phyloP scores from a whole-genome alignment of 2,888 invertebrate genomes.

The Agrochola circellaris region DNA sequence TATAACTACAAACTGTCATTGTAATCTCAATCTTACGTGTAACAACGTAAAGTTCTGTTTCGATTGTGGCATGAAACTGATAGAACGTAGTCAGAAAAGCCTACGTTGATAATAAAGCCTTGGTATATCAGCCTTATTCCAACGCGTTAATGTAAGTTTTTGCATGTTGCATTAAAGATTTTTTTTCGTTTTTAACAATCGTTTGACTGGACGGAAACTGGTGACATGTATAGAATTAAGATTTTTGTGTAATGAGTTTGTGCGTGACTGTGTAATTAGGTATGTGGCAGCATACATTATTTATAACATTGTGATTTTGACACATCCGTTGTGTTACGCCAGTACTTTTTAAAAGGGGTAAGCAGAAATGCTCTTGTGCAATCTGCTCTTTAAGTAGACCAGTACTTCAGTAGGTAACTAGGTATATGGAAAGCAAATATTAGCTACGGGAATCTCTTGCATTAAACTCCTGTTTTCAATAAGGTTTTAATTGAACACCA shows the following conservation, averaged over 20 bases:
- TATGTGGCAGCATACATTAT: neutral
- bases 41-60: neutral
- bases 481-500: too few relatives aligned
- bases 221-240: constrained; percentile 53
- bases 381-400: too few relatives aligned
- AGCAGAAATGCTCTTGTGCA: neutral
- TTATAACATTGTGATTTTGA: constrained; percentile 26
- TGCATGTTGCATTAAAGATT: neutral
- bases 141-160: neutral
- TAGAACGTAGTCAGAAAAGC: constrained; percentile 33
- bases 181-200: constrained; percentile 49
- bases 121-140: constrained; percentile 13
- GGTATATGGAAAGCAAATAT: too few relatives aligned
- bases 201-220: constrained; percentile 43
- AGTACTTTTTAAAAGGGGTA: neutral
- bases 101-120: constrained; percentile 8
- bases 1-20: constrained; percentile 9
- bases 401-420: too few relatives aligned
- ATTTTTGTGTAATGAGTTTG: constrained; percentile 42
- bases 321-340: constrained; percentile 1
- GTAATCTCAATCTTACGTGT: neutral
- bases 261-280: neutral
- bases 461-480: neutral
- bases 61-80: neutral
- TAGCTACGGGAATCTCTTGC: neutral